Evolutionary conservation across 2,113 vertebrate genomes (phyloP), one percentile per base, ranked within the genome.

Genomic region (Chaenogobius annularis): DNA sequence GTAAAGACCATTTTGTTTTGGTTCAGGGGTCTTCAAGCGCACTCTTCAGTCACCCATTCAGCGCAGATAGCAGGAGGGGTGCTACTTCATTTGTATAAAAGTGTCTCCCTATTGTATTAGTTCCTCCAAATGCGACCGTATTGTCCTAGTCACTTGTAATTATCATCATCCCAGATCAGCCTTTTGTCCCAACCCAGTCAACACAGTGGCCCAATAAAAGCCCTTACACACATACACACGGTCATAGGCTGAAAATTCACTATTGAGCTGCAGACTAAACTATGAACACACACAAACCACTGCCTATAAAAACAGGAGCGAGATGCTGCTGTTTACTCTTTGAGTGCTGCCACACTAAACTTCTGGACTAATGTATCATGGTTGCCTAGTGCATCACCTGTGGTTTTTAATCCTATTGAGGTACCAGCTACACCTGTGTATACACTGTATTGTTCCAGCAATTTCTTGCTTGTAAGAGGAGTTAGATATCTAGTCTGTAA

Each of bases 71-170:
- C 31, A 17, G 55, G 31, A 7, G 22, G 17, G 55, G 62, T 59
- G 72, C 72, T 75, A 80, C 84, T 85, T 88, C 85, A 85, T 85
- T 87, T 89, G 79, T 86, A 85, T 82, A 86, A 89, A 88, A 82
- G 81, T 90, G 86, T 91, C 83, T 89, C 87, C 81, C 83, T 82
- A 86, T 87, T 89, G 85, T 84, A 75, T 87, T 86, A 85, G 85
- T 89, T 87, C 86, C 73, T 87, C 80, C 85, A 85, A 83, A 91
- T 77, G 77, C 77, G 56, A 82, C 84, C 81, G 40, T 88, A 91
- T 86, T 92, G 90, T 91, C 79, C 77, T 85, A 70, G 90, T 92
- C 92, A 90, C 83, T 89, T 92, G 78, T 78, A 88, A 92, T 92
- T 90, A 92, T n/a, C 77, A 78, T 94, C 92, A 87, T 70, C 74